Conservation (phyloP, 2,797 vertebrate genomes). For the Simalia tracyae region DNA sequence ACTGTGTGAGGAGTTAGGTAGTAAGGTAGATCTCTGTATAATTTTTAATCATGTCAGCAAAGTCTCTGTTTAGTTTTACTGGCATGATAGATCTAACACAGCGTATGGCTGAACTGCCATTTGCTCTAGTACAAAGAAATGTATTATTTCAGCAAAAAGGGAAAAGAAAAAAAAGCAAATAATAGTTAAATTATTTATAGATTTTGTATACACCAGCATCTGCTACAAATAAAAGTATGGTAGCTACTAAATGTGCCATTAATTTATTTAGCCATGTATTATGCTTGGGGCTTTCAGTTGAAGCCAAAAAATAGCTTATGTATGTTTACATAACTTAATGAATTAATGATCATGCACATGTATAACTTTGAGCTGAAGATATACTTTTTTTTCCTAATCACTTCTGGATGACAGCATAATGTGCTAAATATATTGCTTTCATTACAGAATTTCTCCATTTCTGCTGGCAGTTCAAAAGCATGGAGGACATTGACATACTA, state of each 20-base stretch:
- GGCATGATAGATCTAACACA: neutral
- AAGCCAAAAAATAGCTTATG: neutral
- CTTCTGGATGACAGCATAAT: slow-evolving; percentile 16
- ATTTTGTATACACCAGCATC: neutral
- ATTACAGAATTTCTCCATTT: slow-evolving; percentile 25
- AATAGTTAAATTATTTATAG: neutral
- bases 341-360: neutral
- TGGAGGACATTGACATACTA: slow-evolving; percentile 42
- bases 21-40: neutral
- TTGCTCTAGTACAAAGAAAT: neutral
- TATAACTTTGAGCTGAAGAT: neutral
- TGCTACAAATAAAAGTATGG: neutral
- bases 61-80: neutral
- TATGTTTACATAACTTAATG: neutral
- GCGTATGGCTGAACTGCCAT: neutral
- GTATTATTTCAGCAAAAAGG: neutral
- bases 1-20: neutral
- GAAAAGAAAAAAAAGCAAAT: neutral
- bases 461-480: slow-evolving; percentile 12
- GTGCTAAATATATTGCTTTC: slow-evolving; percentile 45
- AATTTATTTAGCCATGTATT: neutral
- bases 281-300: neutral
- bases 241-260: neutral
- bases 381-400: slow-evolving; percentile 6
- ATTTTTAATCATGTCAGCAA: neutral